Evolutionary conservation across 2,888 invertebrate species (phyloP).

Genomic region (Synanthedon myopaeformis): DNA sequence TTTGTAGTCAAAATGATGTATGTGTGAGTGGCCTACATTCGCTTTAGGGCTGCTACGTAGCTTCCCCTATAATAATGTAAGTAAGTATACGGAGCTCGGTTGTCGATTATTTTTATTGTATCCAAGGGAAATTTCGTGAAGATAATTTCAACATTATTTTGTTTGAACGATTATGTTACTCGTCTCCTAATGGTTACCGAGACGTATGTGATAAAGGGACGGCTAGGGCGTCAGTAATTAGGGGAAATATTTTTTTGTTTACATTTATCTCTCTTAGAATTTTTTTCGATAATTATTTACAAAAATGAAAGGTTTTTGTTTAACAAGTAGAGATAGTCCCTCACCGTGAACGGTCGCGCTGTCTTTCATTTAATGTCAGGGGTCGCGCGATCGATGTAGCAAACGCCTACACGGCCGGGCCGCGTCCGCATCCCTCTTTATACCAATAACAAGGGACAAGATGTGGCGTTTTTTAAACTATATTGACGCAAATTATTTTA

Average conservation of each 20-base stretch:
- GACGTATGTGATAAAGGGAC: too few species aligned
- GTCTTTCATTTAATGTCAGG: constrained; percentile 56
- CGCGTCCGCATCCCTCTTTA: constrained; percentile 22
- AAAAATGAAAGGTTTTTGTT: too few species aligned
- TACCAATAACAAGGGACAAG: constrained; percentile 6
- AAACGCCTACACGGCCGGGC: constrained; percentile 31
- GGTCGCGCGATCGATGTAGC: constrained; percentile 61
- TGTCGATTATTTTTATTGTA: constrained; percentile 28
- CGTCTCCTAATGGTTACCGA: not conserved
- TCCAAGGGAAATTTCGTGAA: constrained; percentile 7
- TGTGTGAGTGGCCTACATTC: constrained; percentile 55
- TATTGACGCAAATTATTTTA: not conserved
- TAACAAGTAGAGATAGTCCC: constrained; percentile 15
- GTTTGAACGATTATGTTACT: not conserved
- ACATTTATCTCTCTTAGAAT: too few species aligned
- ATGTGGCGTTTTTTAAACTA: not conserved
- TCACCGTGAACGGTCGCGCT: constrained; percentile 28
- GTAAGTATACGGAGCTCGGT: constrained; percentile 22
- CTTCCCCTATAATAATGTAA: constrained; percentile 11
- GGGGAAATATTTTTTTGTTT: too few species aligned
- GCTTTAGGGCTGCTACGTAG: constrained; percentile 23
- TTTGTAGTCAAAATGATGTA: constrained; percentile 15
- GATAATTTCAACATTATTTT: not conserved
- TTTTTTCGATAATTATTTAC: too few species aligned
- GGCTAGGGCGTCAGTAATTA: too few species aligned